Evolutionary conservation across 2,888 invertebrate genomes (phyloP), one percentile per base, ranked within the genome.

Genomic region (Mycalesis mineus): DNA sequence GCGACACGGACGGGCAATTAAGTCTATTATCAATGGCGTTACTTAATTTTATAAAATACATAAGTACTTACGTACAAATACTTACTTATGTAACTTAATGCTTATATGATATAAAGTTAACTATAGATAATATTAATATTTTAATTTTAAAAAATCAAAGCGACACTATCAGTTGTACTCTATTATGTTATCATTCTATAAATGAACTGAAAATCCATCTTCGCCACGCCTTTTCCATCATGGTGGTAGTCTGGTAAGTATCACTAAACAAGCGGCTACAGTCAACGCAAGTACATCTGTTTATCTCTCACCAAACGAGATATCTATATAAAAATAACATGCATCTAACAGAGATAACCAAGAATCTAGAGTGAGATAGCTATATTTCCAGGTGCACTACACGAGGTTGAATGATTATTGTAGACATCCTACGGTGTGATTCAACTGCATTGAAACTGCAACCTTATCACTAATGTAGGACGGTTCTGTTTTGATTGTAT

Each of bases 151-250:
- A 11, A 11, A 29, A 29, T 0, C 13, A 13, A 28, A 28, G n/a
- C 28, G 0, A 45, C 8, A 22, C 8, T 39, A 40, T 31, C 2
- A 5, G 22, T 22, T 22, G 2, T 22, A 57, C 14, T 49, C 31
- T 39, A 17, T 37, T 44, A 7, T 31, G 15, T 44, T 44, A 42
- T 8, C 17, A 44, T 39, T 44, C 42, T 40, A 15, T 52, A 57
- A 52, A 36, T 17, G 42, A 49, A 49, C 42, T 58, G 45, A 58
- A 50, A 37, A 47, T 40, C 13, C 48, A 14, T 37, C 53, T 68
- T 73, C 65, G 84, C 88, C 80, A 83, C 89, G 87, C 89, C 89
- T 86, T 73, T 88, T 89, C 73, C 86, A 84, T 85, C 75, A 89
- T 89, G 89, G 88, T 84, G 82, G 87, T 84, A 83, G 70, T 67